Base-by-base conservation (phyloP, 2,888 invertebrate genomes). In the Sphaerophoria taeniata region DNA sequence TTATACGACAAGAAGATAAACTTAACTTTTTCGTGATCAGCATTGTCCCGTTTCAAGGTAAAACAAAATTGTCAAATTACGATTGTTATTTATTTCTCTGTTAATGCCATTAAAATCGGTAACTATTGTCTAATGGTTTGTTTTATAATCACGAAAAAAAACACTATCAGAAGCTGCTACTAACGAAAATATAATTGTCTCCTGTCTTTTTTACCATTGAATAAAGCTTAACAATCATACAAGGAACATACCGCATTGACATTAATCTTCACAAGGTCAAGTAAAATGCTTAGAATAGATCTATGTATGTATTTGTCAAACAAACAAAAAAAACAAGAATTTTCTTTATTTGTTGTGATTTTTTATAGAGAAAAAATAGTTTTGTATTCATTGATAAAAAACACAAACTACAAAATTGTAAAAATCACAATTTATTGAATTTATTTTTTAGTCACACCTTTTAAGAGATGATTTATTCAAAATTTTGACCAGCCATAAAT, bases 31-130 rank as follows among this genome's bases (percentile, higher is more conserved):
- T 71, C 33, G 60, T 69, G 51, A 16, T 63, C 34, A 9, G 49
- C 31, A 43, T 9, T 47, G 49, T 47, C 49, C 43, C 71, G 71
- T 72, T 43, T 84, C 84, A 84, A 84, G 84, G 84, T 79, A 65
- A 71, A 79, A 75, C 72, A 75, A 79, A 84, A 84, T 84, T 79
- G 84, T 75, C 84, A 84, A 84, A 84, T 84, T 75, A 75, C 71
- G 74, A 55, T 69, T 56, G 71, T 75, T 79, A 60, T 75, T 75
- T 75, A 67, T 71, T 61, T 75, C 55, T 45, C 60, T 51, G 71
- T 56, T 69, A 71, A 75, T 67, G 71, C 65, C 70, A 79, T 84
- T 79, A 71, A 75, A 67, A 60, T 70, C 63, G 78, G 61, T 74
- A 84, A 65, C 79, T 55, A 84, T 84, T 84, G 84, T 75, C 75